Evolutionary conservation across 2,888 invertebrate species (phyloP), one percentile per base, ranked within the genome.

Genomic region (Malthinus flaveolus): DNA sequence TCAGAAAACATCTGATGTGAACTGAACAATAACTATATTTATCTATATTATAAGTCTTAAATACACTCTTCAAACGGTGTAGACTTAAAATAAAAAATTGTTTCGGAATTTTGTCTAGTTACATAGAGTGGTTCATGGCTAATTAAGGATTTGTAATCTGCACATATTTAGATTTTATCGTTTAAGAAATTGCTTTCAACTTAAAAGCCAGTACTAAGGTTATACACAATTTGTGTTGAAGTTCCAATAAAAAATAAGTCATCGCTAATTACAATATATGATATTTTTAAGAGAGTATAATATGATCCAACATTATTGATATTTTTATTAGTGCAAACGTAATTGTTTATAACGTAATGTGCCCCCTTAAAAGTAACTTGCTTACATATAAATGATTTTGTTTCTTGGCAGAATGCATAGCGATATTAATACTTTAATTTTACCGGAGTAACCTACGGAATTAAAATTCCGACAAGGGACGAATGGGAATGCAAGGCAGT

Each of bases 201-300:
- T n/a, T 31, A 45, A 23, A 45, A 10, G n/a, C 45, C 45, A 1
- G 11, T 23, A 1, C n/a, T 9, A 13, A 1, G n/a, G 11, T 45
- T 23, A 31, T 45, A 23, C 1, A 45, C 10, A 45, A 45, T 32
- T 5, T 8, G 10, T 3, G 5, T 7, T 23, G 3, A 6, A 32
- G 9, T 7, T 12, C 54, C 54, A 33, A 54, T n/a, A 54, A 53
- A 35, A 33, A 15, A 53, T 33, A 31, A 2, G 13, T 45, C 37
- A 9, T 10, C 32, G 12, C 36, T 48, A 1, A 31, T 39, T 36
- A 57, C 42, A 46, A 57, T 48, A 45, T 39, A 9, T 36, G 11
- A 13, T 10, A 53, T 53, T 45, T 45, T 5, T 7, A 10, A 45
- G 5, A 53, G 1, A 12, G 6, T 6, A 7, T 2, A 53, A 7